Evolutionary conservation across 2,888 invertebrate species (phyloP), one percentile per base, ranked within the genome.

Genomic region (Chirona hameri): DNA sequence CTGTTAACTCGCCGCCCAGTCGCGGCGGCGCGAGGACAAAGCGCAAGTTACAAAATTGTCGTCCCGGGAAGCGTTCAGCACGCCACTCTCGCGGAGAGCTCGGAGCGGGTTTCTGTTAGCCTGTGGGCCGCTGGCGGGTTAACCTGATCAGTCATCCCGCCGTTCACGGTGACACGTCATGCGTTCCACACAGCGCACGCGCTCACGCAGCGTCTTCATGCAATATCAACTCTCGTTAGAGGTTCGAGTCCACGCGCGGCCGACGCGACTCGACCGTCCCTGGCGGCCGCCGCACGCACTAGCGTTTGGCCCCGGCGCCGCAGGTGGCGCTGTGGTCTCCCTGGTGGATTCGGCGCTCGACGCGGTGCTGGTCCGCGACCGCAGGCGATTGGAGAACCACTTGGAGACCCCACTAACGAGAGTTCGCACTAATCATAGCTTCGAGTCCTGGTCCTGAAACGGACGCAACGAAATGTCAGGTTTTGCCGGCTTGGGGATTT

Each of bases 391-490:
- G 3, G 80, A 80, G 80, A 80, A 80, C 80, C 80, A 80, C 52
- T 39, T n/a, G 21, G 80, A 52, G 15, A 80, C n/a, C 18, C 80
- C 80, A 29, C 80, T 80, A 80, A 80, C 80, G 80, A 80, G 48
- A 55, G 80, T 80, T 55, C 52, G 80, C 80, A 80, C 80, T 48
- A 52, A 80, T 80, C 80, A 80, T 80, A 80, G 55, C 12, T 80
- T 80, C 52, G 80, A 80, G 27, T 80, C 80, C 27, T 80, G 48
- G 29, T 80, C 80, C 80, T 80, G 80, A 14, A 80, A 80, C 46
- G 10, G 15, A 48, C 48, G 18, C 0, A 21, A 39, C 39, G 15
- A 31, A 60, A 60, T 21, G n/a, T 60, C 60, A 24, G 60, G 12
- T 52, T 52, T 52, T 52, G 39, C 39, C 39, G 39, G 39, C 39